A percentile compares a stretch with the other conserved stretches of the same genome.
Conservation (phyloP, 2,888 invertebrate genomes). For the Invenusta paracnida region DNA sequence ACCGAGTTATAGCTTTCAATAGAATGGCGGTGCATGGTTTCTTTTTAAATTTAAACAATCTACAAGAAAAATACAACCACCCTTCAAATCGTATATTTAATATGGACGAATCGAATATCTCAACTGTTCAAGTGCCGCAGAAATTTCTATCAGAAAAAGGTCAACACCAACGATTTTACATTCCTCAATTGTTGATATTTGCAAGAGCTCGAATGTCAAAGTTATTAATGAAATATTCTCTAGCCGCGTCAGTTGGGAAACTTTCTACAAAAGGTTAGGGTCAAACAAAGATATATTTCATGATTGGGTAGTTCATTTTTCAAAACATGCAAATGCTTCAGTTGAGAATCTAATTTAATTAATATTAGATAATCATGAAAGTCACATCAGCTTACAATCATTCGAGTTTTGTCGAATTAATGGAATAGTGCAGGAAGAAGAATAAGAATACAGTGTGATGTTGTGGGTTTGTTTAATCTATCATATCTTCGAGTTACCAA, state of each 20-base stretch:
- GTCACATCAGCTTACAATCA: slow-evolving; percentile 1
- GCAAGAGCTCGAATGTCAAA: neutral
- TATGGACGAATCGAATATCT: slow-evolving; percentile 13
- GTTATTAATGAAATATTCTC: neutral
- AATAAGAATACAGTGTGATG: neutral
- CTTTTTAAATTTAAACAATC: neutral
- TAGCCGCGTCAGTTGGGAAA: neutral
- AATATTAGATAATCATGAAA: slow-evolving; percentile 19
- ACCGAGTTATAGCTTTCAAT: slow-evolving; percentile 19
- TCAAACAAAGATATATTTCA: slow-evolving; percentile 10
- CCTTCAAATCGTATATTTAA: neutral
- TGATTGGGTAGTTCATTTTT: slow-evolving; percentile 9
- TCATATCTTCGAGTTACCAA: neutral
- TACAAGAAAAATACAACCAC: neutral
- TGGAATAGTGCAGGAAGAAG: neutral
- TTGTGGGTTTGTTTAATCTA: neutral
- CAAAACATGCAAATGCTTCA: neutral
- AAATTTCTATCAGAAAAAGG: neutral
- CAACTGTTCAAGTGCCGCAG: neutral
- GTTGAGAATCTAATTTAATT: neutral
- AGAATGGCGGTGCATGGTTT: neutral
- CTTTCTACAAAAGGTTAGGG: neutral
- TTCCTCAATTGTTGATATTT: neutral
- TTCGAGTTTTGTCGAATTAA: neutral
- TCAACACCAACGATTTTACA: neutral